These are phyloP conservation scores for Apotomis betuletana DNA, from an alignment of 2,888 invertebrate genomes.

Conservation along the genomic window DNA sequence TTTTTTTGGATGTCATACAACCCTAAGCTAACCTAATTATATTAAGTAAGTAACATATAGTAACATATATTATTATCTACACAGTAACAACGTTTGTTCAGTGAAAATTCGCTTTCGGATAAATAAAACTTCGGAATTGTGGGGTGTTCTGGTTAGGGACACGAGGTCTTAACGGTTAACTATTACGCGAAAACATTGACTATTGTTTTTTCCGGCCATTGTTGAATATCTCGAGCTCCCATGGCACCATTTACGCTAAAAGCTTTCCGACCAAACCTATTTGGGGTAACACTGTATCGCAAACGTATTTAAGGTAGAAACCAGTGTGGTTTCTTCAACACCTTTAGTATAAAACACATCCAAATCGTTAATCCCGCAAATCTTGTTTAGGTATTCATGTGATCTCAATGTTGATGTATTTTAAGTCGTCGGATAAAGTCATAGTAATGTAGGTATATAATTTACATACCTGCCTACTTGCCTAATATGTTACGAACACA, in stretches of 20 bases:
- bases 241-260: slow-evolving; percentile 35
- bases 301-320: slow-evolving; percentile 33
- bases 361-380: slow-evolving; percentile 2
- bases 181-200: slow-evolving; percentile 26
- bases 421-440: too few species aligned
- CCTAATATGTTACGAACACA: too few species aligned
- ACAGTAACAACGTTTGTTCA: too few species aligned
- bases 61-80: too few species aligned
- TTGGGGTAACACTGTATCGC: slow-evolving; percentile 31
- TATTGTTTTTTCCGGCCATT: slow-evolving; percentile 28
- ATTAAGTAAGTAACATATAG: too few species aligned
- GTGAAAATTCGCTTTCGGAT: too few species aligned
- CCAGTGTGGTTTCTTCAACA: slow-evolving; percentile 11
- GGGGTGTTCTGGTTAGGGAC: background rate
- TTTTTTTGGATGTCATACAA: too few species aligned
- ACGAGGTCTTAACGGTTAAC: slow-evolving; percentile 18
- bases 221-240: slow-evolving; percentile 27
- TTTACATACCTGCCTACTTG: too few species aligned
- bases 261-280: slow-evolving; percentile 41
- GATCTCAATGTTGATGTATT: background rate
- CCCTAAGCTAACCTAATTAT: too few species aligned
- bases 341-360: slow-evolving; percentile 7
- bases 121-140: too few species aligned
- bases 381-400: background rate
- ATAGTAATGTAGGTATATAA: too few species aligned